Conservation (phyloP, 1,140 invertebrate genomes). For the Diorhabda carinulata region DNA sequence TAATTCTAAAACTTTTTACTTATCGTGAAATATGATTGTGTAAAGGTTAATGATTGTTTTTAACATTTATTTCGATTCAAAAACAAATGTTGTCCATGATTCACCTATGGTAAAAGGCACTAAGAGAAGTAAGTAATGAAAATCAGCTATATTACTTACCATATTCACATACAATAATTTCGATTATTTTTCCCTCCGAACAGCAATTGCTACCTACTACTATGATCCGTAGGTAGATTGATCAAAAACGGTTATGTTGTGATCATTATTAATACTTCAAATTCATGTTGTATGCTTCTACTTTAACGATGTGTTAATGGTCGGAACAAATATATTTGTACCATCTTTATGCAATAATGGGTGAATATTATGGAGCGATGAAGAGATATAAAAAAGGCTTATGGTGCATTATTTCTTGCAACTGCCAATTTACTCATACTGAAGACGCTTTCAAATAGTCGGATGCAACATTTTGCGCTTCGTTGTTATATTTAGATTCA, state of each 20-base stretch:
- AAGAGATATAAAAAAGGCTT: slow-evolving; percentile 3
- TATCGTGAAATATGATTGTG: too few relatives aligned
- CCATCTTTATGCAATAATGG: slow-evolving; percentile 3
- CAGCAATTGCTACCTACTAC: too few relatives aligned
- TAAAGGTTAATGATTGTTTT: too few relatives aligned
- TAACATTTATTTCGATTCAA: background rate
- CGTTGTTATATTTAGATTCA: background rate
- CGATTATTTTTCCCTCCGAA: too few relatives aligned
- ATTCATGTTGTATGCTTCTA: background rate
- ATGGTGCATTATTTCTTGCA: slow-evolving; percentile 3
- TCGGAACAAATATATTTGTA: slow-evolving; percentile 2
- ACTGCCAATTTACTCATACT: slow-evolving; percentile 7
- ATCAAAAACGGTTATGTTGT: too few relatives aligned
- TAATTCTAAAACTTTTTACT: too few relatives aligned
- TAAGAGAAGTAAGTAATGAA: background rate
- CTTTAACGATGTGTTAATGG: slow-evolving; percentile 11
- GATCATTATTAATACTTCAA: too few relatives aligned
- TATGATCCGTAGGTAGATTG: too few relatives aligned
- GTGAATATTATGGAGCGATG: slow-evolving; percentile 1
- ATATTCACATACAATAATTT: too few relatives aligned
- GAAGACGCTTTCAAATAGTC: background rate
- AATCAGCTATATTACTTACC: background rate
- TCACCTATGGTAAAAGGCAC: background rate
- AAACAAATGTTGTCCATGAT: background rate
- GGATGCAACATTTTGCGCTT: background rate